Evolutionary conservation across 2,113 vertebrate genomes (phyloP).

Genomic region (Crotophaga sulcirostris): DNA sequence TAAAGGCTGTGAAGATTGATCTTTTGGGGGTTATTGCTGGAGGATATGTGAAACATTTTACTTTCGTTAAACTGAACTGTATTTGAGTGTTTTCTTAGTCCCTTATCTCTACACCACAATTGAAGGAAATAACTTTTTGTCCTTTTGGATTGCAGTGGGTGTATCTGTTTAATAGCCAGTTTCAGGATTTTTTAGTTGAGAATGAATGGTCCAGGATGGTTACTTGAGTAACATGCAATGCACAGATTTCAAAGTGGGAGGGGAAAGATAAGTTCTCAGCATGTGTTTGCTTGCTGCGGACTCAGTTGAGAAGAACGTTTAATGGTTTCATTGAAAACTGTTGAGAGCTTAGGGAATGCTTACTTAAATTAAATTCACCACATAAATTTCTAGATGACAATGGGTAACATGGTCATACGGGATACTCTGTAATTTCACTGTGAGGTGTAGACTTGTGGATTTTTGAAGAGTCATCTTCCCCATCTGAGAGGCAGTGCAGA

Average conservation of each 20-base stretch:
- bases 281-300: not conserved
- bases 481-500: not conserved
- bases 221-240: not conserved
- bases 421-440: not conserved
- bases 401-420: not conserved
- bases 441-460: not conserved
- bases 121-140: constrained; percentile 37
- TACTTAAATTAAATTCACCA: not conserved
- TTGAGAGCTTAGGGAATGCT: not conserved
- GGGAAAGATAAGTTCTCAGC: not conserved
- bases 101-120: not conserved
- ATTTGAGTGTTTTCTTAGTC: not conserved
- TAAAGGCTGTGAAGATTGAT: not conserved
- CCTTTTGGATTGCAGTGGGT: not conserved
- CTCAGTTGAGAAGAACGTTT: not conserved
- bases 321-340: not conserved
- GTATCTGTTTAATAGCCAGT: not conserved
- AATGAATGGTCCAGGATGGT: not conserved
- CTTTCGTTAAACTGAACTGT: not conserved
- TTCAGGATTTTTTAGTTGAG: not conserved
- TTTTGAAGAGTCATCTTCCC: not conserved
- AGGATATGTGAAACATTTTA: not conserved
- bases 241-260: not conserved
- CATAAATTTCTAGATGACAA: not conserved
- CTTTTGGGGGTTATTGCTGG: not conserved